Base-by-base conservation (phyloP, 2,888 invertebrate genomes). In the Dasypogon diadema region DNA sequence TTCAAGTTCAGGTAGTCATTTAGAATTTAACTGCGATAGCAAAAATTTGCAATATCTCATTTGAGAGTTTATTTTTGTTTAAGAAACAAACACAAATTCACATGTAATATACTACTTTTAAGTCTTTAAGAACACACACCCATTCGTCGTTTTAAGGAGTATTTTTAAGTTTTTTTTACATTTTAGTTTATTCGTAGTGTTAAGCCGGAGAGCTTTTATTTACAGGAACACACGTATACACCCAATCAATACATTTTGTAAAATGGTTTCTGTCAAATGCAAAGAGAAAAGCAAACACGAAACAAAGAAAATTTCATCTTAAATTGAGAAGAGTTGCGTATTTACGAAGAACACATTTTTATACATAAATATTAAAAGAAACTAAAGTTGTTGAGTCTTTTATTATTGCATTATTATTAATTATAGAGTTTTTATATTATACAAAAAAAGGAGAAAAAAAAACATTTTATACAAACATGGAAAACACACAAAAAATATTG, bases 1-100 rank as follows among this genome's bases (percentile, higher is more conserved):
- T 42, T 77, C 79, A 42, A 78, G 78, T 75, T 79, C 79, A 60
- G 79, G 79, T 76, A 79, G 79, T 76, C 80, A 80, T 75, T 78
- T 79, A 77, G 77, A 78, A 76, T 79, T 79, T 75, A 68, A 75
- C 68, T 78, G 78, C 76, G 76, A 75, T 76, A 76, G 74, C 68
- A 75, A 77, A 75, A 76, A 70, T 76, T 42, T 77, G 72, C 75
- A 77, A 63, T 75, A 72, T 75, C 60, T 75, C 34, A 75, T 70
- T 37, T 75, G 58, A 75, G 58, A 75, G 30, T 48, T 74, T 21
- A 37, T 58, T 63, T 75, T 60, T 48, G 24, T 70, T 54, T 70
- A 70, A 70, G 30, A 70, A 70, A 70, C 51, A 54, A 37, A 65
- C 24, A 46, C 48, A 60, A 60, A 65, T 48, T 65, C 65, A 48